phyloP scores from a whole-genome alignment of 2,797 vertebrate species.

The Threskiornis aethiopicus region DNA sequence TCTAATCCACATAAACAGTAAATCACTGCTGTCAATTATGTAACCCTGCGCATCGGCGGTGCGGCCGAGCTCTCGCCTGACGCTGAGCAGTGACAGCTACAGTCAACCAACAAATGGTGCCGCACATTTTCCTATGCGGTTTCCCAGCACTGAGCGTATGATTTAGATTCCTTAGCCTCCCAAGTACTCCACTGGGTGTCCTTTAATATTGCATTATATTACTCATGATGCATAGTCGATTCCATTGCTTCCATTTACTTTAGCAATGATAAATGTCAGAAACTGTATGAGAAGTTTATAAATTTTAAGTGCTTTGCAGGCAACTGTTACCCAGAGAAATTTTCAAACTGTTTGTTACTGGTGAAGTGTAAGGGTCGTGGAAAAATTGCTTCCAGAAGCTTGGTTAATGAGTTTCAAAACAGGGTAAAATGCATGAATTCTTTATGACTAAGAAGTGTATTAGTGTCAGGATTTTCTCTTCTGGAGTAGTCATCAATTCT shows the following conservation, averaged over 20 bases:
- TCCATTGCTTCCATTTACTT: conserved; percentile 65
- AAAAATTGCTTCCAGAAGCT: conserved; percentile 31
- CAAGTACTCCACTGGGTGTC: conserved; percentile 61
- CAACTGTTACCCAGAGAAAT: conserved; percentile 42
- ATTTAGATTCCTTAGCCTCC: conserved; percentile 50
- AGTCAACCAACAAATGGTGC: conserved; percentile 1
- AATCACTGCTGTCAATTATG: not conserved
- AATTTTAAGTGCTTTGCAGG: conserved; percentile 54
- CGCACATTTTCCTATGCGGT: conserved; percentile 17
- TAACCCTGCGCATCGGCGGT: not conserved
- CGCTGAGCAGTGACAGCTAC: conserved; percentile 17
- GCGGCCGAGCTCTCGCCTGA: not conserved
- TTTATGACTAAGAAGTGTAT: conserved; percentile 9
- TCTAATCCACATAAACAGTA: not conserved
- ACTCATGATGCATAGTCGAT: conserved; percentile 56
- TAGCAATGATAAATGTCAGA: conserved; percentile 61
- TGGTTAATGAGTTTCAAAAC: conserved; percentile 33
- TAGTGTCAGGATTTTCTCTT: not conserved
- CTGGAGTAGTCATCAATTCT: not conserved
- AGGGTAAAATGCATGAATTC: conserved; percentile 26
- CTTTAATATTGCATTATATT: conserved; percentile 64
- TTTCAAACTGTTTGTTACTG: conserved; percentile 25
- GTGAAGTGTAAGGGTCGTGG: not conserved
- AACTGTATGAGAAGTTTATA: conserved; percentile 36
- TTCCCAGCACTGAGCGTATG: conserved; percentile 43